These are phyloP conservation scores for Melieria crassipennis DNA, from an alignment of 2,888 invertebrate genomes.

Conservation along the genomic window DNA sequence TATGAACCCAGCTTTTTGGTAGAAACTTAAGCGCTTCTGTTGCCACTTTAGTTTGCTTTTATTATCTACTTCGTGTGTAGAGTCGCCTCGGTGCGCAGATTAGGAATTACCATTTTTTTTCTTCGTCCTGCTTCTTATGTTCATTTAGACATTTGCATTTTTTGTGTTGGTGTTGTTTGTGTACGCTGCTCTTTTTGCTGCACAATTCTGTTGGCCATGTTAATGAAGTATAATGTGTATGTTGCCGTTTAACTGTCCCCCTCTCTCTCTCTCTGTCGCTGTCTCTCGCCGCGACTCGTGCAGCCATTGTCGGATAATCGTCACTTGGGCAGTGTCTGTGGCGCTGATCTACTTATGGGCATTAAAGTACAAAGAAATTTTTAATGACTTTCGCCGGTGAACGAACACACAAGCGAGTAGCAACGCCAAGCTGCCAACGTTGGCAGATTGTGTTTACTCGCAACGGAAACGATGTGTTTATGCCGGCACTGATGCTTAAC, in stretches of 20 bases:
- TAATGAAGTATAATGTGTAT: slow-evolving; percentile 16
- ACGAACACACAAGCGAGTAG: background rate
- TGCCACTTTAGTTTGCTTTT: too few species aligned
- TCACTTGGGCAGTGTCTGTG: background rate
- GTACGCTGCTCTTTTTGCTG: background rate
- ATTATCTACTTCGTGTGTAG: too few species aligned
- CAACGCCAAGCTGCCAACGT: background rate
- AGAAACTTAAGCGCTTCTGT: too few species aligned
- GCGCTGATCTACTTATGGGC: background rate
- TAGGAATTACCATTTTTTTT: too few species aligned
- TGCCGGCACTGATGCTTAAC: slow-evolving; percentile 6
- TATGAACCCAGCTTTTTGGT: too few species aligned
- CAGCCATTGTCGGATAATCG: slow-evolving; percentile 27
- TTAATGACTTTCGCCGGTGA: slow-evolving; percentile 27
- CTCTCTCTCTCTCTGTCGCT: slow-evolving; percentile 3
- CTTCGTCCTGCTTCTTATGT: too few species aligned
- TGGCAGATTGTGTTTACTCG: slow-evolving; percentile 11
- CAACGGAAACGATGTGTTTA: slow-evolving; percentile 21
- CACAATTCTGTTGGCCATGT: slow-evolving; percentile 8
- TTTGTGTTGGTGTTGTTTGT: background rate
- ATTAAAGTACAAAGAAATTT: slow-evolving; percentile 20
- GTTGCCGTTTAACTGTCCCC: slow-evolving; percentile 17
- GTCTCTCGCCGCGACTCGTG: background rate
- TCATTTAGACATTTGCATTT: too few species aligned
- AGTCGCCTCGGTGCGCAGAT: too few species aligned